phyloP scores from a whole-genome alignment of 2,113 vertebrate species.

The Rhombomys opimus region DNA sequence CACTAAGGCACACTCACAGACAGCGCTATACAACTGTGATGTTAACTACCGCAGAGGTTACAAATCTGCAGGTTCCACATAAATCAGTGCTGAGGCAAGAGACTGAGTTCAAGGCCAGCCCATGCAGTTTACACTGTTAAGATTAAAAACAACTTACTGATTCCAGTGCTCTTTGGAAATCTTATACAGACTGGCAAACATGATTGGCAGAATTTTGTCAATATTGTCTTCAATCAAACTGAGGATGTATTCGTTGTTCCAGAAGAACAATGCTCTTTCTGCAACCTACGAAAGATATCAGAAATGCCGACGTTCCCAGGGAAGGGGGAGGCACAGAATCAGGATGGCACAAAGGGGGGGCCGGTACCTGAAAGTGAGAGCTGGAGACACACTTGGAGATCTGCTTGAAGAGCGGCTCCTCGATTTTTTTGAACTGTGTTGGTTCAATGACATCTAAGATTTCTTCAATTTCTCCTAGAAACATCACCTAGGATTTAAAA shows the following conservation, averaged over 20 bases:
- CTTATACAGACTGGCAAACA: constrained; percentile 98
- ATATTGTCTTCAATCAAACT: constrained; percentile 99
- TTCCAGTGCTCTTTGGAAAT: constrained; percentile 99
- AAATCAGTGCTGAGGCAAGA: neutral
- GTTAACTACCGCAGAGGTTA: neutral
- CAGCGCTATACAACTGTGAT: neutral
- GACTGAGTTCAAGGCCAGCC: neutral
- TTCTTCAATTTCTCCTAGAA: constrained; percentile 98
- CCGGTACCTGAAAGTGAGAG: constrained; percentile 96
- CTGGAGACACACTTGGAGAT: constrained; percentile 97
- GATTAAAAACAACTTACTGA: constrained; percentile 87
- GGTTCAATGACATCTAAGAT: constrained; percentile 99
- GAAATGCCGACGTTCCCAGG: constrained; percentile 48
- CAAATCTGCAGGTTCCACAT: constrained; percentile 11
- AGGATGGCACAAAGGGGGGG: neutral
- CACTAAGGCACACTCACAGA: neutral
- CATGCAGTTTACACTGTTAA: neutral
- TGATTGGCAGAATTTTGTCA: constrained; percentile 96
- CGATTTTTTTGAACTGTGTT: constrained; percentile 98
- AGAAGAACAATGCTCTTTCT: constrained; percentile 97
- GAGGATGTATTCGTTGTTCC: constrained; percentile 99
- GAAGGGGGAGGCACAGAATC: neutral
- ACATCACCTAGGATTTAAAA: constrained; percentile 93
- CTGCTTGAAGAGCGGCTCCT: constrained; percentile 98
- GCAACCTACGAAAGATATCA: constrained; percentile 92